Conservation (phyloP, 92 coral and sea anemone species). For the Metridium senile region DNA sequence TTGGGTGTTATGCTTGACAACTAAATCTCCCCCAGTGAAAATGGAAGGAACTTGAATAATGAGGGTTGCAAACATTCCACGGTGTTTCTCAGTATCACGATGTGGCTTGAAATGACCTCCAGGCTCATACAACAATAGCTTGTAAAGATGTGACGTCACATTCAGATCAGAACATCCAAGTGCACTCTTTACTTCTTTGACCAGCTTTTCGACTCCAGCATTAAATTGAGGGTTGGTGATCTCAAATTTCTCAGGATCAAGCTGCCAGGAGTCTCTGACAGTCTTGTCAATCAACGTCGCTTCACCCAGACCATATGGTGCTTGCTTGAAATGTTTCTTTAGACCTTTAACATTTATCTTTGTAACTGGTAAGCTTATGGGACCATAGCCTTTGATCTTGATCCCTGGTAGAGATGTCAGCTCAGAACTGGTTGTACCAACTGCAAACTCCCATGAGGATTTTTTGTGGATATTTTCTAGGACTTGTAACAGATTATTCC, state of each 20-base stretch:
- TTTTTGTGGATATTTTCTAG: neutral
- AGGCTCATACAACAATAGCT: slow-evolving; percentile 32
- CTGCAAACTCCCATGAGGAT: slow-evolving; percentile 7
- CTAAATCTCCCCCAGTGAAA: slow-evolving; percentile 40
- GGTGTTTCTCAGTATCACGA: slow-evolving; percentile 34
- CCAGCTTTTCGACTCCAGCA: slow-evolving; percentile 33
- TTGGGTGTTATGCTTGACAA: slow-evolving; percentile 27
- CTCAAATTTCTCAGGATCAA: slow-evolving; percentile 36
- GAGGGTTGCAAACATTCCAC: slow-evolving; percentile 49
- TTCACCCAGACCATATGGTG: slow-evolving; percentile 48
- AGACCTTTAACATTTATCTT: neutral
- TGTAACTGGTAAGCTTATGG: slow-evolving; percentile 13
- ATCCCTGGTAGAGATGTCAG: slow-evolving; percentile 3
- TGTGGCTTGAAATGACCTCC: slow-evolving; percentile 50
- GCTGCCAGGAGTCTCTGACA: slow-evolving; percentile 33
- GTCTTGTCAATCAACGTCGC: slow-evolving; percentile 16
- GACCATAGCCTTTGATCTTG: slow-evolving; percentile 7
- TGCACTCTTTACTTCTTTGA: slow-evolving; percentile 9
- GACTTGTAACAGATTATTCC: neutral
- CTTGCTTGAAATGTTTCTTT: slow-evolving; percentile 22
- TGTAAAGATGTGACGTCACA: slow-evolving; percentile 39
- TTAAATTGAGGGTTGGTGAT: slow-evolving; percentile 33
- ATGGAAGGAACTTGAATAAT: slow-evolving; percentile 40
- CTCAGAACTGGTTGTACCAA: neutral
- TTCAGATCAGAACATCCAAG: slow-evolving; percentile 35